These are phyloP conservation scores for Eulemur mongoz DNA, from an alignment of 2,797 vertebrate genomes.

Conservation along the genomic window DNA sequence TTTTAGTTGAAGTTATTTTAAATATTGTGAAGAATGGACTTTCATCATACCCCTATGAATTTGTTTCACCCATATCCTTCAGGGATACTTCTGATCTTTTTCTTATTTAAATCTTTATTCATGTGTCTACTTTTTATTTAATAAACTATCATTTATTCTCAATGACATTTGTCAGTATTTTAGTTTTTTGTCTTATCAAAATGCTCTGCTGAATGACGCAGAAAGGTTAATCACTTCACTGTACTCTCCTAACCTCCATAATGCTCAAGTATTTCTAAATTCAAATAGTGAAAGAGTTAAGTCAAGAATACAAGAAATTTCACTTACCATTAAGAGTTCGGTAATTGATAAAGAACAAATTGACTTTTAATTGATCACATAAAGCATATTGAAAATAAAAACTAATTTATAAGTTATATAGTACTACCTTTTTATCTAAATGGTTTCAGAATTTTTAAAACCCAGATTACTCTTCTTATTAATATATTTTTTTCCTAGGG, in stretches of 20 bases:
- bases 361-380: background rate
- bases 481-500: background rate
- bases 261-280: background rate
- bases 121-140: slow-evolving; percentile 46
- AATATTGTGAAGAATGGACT: background rate
- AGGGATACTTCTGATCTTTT: background rate
- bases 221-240: slow-evolving; percentile 46
- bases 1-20: background rate
- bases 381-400: background rate
- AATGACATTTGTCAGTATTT: slow-evolving; percentile 33
- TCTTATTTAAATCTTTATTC: slow-evolving; percentile 69
- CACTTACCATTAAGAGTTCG: background rate
- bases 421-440: slow-evolving; percentile 10
- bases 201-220: slow-evolving; percentile 56
- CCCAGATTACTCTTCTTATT: background rate
- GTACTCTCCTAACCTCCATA: slow-evolving; percentile 3
- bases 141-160: slow-evolving; percentile 43
- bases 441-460: background rate
- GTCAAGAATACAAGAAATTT: slow-evolving; percentile 9
- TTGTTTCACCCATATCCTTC: background rate
- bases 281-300: background rate
- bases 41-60: background rate
- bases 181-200: slow-evolving; percentile 64
- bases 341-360: background rate
- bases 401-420: background rate